phyloP scores from a whole-genome alignment of 2,113 vertebrate species.

The Upupa epops region DNA sequence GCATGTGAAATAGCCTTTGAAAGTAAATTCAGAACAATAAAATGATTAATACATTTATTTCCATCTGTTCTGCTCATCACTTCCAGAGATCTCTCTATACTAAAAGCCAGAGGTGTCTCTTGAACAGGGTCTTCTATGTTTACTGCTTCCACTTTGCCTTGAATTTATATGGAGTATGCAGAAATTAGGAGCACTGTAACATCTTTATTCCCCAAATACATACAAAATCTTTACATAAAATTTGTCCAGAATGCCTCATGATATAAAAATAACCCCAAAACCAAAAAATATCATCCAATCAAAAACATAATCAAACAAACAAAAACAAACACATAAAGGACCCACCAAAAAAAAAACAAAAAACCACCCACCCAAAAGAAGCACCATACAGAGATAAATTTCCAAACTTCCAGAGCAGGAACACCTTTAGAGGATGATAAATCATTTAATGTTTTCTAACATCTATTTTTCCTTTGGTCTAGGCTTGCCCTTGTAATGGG shows the following conservation, averaged over 20 bases:
- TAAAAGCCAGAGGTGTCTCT: neutral
- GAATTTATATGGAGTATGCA: neutral
- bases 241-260: neutral
- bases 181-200: neutral
- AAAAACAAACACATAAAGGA: accelerated
- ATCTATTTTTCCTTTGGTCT: neutral
- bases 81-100: neutral
- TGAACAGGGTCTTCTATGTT: neutral
- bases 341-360: too few species aligned
- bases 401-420: neutral
- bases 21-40: neutral
- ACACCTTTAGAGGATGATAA: neutral
- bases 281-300: too few species aligned
- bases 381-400: neutral
- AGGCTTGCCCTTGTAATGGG: neutral
- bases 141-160: neutral
- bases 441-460: neutral
- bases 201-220: neutral
- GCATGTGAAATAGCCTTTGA: neutral
- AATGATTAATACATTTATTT: neutral
- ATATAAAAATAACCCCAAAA: neutral
- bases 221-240: neutral
- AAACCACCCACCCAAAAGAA: neutral
- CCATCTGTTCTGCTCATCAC: neutral
- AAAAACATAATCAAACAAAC: neutral